Percentiles rank a stretch among this genome's conserved stretches.
Conservation (phyloP, 1,140 invertebrate species). For the Neodiprion lecontei region DNA sequence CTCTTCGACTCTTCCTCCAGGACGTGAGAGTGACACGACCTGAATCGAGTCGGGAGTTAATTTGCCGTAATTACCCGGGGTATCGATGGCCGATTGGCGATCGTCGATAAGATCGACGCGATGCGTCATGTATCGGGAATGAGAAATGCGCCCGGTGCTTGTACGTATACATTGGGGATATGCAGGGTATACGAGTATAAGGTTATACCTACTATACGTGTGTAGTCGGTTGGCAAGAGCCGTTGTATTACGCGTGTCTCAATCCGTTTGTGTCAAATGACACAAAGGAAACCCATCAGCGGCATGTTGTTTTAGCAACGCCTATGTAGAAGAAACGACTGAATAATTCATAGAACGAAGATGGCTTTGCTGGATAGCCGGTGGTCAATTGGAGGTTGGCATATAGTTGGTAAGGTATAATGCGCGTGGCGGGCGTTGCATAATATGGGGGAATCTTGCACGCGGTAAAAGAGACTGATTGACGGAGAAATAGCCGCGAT, state of each 20-base stretch:
- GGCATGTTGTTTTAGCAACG: not conserved
- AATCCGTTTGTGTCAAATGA: not conserved
- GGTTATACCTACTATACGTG: no score
- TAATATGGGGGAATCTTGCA: not conserved
- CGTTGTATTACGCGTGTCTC: no score
- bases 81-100: not conserved
- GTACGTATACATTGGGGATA: no score
- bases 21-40: slow-evolving; percentile 2
- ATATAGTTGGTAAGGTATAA: no score
- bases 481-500: not conserved
- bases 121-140: not conserved
- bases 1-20: not conserved
- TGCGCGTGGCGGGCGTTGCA: not conserved
- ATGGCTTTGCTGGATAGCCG: not conserved
- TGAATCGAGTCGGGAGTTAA: not conserved
- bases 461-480: not conserved
- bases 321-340: not conserved
- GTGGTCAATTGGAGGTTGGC: not conserved
- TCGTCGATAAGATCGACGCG: not conserved
- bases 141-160: not conserved
- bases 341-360: not conserved
- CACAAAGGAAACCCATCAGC: not conserved
- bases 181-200: no score
- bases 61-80: not conserved
- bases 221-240: no score